These are phyloP conservation scores for Micrastur ruficollis DNA, from an alignment of 2,797 vertebrate species.

Conservation along the genomic window DNA sequence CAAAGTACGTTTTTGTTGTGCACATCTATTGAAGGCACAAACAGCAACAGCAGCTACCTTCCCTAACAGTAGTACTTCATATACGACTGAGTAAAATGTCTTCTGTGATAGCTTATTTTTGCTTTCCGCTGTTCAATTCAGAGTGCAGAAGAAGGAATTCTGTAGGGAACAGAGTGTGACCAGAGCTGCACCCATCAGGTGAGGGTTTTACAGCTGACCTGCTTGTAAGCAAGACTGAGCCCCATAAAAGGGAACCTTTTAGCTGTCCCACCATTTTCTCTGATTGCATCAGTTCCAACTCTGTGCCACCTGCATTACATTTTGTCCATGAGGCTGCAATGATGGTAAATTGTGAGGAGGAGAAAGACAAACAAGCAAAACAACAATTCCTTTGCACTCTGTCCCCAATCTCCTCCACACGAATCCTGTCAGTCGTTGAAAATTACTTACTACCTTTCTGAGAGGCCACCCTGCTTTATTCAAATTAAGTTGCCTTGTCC, in stretches of 20 bases:
- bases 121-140: background rate
- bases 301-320: background rate
- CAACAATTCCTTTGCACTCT: background rate
- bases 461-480: background rate
- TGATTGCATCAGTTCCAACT: background rate
- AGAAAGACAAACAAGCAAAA: background rate
- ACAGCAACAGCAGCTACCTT: background rate
- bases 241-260: background rate
- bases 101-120: background rate
- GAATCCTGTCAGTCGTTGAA: background rate
- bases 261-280: background rate
- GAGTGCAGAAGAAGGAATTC: background rate
- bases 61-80: background rate
- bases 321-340: background rate
- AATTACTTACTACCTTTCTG: background rate
- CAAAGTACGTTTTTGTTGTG: background rate
- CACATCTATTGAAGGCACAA: background rate
- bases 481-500: background rate
- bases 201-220: background rate
- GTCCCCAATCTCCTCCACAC: accelerated
- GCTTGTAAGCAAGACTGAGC: background rate
- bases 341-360: accelerated
- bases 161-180: background rate
- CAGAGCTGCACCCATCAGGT: background rate
- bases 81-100: background rate